phyloP scores from a whole-genome alignment of 2,797 vertebrate genomes.

The Simalia tracyae region DNA sequence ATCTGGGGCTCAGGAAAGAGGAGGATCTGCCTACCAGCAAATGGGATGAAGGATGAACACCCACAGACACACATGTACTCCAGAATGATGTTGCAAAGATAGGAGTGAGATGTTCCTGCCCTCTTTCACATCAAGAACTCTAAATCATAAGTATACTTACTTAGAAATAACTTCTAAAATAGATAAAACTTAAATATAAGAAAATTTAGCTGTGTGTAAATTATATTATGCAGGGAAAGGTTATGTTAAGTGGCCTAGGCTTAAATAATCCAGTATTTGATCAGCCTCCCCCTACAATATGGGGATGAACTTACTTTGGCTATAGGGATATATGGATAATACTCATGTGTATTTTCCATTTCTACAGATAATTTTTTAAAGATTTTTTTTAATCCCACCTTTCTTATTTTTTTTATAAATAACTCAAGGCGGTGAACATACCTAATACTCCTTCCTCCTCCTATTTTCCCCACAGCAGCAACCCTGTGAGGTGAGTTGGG shows the following conservation, averaged over 20 bases:
- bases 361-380: not conserved
- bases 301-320: not conserved
- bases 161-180: not conserved
- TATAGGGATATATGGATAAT: not conserved
- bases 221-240: not conserved
- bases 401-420: too few relatives aligned
- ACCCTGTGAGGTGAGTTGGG: too few relatives aligned
- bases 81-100: not conserved
- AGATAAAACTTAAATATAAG: not conserved
- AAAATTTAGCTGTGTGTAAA: not conserved
- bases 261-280: not conserved
- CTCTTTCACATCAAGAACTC: too few relatives aligned
- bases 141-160: not conserved
- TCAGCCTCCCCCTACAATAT: not conserved
- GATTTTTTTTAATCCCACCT: too few relatives aligned
- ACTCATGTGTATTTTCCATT: not conserved
- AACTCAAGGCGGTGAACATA: too few relatives aligned
- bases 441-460: too few relatives aligned
- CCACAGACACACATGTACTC: not conserved
- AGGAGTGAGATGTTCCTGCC: not conserved
- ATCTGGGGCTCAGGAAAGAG: not conserved
- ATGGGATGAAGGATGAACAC: not conserved
- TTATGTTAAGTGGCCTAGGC: not conserved
- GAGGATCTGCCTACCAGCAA: constrained; percentile 11
- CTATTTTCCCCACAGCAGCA: too few relatives aligned